phyloP scores from a whole-genome alignment of 2,113 vertebrate genomes.

The Anarhynchus alexandrinus region DNA sequence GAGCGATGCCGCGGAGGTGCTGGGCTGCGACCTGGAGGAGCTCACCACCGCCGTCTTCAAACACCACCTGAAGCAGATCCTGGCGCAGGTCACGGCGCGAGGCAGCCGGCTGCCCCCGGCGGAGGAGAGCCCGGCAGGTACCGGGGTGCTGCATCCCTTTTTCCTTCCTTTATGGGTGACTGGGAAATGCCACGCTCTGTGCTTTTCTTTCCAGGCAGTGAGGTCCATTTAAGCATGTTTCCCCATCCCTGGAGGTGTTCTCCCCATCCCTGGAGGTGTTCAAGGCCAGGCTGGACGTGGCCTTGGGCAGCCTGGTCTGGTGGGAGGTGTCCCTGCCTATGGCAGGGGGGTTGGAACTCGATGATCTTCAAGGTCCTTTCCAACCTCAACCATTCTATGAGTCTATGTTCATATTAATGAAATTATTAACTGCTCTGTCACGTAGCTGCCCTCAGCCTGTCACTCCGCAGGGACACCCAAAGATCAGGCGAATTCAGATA shows the following conservation, averaged over 20 bases:
- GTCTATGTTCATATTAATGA: not conserved
- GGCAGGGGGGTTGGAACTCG: too few relatives aligned
- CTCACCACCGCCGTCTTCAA: conserved; percentile 91
- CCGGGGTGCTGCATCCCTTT: not conserved
- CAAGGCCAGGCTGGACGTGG: too few relatives aligned
- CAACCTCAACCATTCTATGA: too few relatives aligned
- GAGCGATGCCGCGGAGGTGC: conserved; percentile 74
- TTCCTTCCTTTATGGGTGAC: fast-evolving
- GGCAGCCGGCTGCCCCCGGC: not conserved
- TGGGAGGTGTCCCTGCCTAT: too few relatives aligned
- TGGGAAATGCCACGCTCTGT: fast-evolving
- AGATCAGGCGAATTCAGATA: not conserved
- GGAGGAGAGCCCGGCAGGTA: conserved; percentile 38
- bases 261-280: too few relatives aligned
- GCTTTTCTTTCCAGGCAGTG: not conserved
- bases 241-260: too few relatives aligned
- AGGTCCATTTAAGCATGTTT: fast-evolving
- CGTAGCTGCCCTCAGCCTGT: fast-evolving
- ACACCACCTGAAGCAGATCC: conserved; percentile 90
- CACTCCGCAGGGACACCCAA: not conserved
- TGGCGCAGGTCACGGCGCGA: conserved; percentile 78
- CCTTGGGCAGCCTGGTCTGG: too few relatives aligned
- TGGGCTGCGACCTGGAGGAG: conserved; percentile 91
- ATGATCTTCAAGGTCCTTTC: too few relatives aligned
- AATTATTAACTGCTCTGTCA: not conserved